phyloP scores from a whole-genome alignment of 2,797 vertebrate genomes.

The Pelobates cultripes region DNA sequence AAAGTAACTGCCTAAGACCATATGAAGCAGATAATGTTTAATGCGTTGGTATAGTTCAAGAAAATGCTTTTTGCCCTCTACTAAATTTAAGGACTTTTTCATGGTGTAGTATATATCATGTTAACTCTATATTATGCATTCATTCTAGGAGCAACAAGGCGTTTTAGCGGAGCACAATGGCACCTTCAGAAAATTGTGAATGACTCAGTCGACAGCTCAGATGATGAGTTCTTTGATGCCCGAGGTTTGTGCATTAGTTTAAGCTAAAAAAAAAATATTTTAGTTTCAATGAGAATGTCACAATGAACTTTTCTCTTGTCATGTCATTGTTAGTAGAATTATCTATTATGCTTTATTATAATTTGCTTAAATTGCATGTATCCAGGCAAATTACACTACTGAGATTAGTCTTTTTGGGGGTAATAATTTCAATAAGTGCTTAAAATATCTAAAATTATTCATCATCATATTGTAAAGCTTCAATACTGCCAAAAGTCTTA shows the following conservation, averaged over 20 bases:
- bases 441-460: too few species aligned
- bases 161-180: constrained; percentile 81
- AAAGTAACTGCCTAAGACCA: too few species aligned
- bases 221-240: constrained; percentile 98
- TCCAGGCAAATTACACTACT: too few species aligned
- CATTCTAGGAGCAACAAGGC: constrained; percentile 75
- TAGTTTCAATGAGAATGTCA: not conserved
- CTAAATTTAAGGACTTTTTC: too few species aligned
- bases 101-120: too few species aligned
- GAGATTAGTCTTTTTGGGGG: too few species aligned
- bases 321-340: not conserved
- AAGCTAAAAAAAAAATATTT: not conserved
- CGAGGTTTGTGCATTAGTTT: constrained; percentile 80
- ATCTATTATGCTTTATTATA: not conserved
- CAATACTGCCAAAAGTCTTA: too few species aligned
- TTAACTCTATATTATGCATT: not conserved
- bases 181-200: constrained; percentile 85
- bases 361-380: not conserved
- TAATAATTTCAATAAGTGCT: too few species aligned
- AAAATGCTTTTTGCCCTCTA: too few species aligned
- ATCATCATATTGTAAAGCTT: too few species aligned
- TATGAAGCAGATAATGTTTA: too few species aligned
- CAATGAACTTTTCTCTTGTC: not conserved
- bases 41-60: too few species aligned
- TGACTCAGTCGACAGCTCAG: constrained; percentile 93